These are phyloP conservation scores for Monomorium pharaonis DNA, from an alignment of 1,140 invertebrate genomes.

Conservation along the genomic window DNA sequence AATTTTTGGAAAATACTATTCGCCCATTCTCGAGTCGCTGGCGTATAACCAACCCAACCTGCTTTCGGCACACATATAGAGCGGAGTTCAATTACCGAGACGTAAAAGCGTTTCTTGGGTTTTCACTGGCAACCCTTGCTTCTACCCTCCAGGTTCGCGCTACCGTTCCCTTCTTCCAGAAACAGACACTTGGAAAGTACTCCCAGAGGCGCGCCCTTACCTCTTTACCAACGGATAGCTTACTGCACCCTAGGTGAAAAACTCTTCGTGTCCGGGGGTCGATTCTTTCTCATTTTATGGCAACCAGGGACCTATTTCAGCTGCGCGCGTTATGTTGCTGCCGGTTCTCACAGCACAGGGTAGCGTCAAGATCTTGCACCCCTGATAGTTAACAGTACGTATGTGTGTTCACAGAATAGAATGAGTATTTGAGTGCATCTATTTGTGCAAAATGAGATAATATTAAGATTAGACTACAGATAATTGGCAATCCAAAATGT, in stretches of 20 bases:
- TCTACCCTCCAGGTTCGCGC: not conserved
- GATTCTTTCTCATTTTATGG: slow-evolving; percentile 72
- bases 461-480: not conserved
- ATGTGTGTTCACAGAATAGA: not conserved
- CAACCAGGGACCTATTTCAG: slow-evolving; percentile 63
- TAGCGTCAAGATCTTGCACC: slow-evolving; percentile 27
- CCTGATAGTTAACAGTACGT: slow-evolving; percentile 21
- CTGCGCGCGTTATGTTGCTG: slow-evolving; percentile 62
- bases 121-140: slow-evolving; percentile 32
- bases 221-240: slow-evolving; percentile 61
- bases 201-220: slow-evolving; percentile 66
- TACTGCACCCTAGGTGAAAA: slow-evolving; percentile 54
- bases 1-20: slow-evolving; percentile 34
- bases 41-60: not conserved
- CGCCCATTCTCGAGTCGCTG: not conserved
- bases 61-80: not conserved
- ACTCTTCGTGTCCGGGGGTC: slow-evolving; percentile 52
- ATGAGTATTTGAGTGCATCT: not conserved
- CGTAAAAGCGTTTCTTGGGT: slow-evolving; percentile 48
- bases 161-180: slow-evolving; percentile 54
- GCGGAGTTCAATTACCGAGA: slow-evolving; percentile 50
- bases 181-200: slow-evolving; percentile 67
- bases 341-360: slow-evolving; percentile 52
- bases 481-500: not conserved
- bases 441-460: not conserved